These are phyloP conservation scores for Neopipo cinnamomea DNA, from an alignment of 2,113 vertebrate species.

Conservation along the genomic window DNA sequence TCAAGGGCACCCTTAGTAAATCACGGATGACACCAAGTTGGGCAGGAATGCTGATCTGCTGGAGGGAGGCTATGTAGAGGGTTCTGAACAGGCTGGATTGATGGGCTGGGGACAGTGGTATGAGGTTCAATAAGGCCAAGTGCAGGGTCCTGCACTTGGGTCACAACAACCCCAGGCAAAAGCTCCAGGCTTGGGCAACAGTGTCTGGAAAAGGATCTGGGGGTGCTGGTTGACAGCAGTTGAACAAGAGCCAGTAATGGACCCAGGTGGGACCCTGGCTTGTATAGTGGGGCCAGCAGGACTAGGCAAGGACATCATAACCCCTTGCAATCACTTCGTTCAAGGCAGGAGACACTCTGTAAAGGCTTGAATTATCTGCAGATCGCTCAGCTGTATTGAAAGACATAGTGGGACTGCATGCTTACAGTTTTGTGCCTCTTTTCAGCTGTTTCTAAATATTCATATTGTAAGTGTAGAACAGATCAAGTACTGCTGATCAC, in stretches of 20 bases:
- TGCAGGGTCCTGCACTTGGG: background rate
- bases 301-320: background rate
- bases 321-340: background rate
- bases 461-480: background rate
- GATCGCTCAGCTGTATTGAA: background rate
- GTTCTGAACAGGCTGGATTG: background rate
- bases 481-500: background rate
- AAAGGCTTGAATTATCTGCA: background rate
- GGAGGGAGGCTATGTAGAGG: background rate
- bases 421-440: background rate
- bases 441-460: background rate
- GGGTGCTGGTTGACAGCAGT: fast-evolving
- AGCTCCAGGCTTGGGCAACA: background rate
- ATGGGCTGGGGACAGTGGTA: too few species aligned
- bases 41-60: background rate
- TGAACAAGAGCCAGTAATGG: background rate
- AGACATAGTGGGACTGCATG: background rate
- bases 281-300: background rate
- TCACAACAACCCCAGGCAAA: background rate
- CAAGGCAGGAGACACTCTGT: background rate
- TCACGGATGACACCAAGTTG: background rate
- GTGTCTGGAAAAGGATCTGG: background rate
- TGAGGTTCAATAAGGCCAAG: background rate
- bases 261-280: background rate
- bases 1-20: background rate